phyloP scores from a whole-genome alignment of 2,797 vertebrate species.

The Carcharodon carcharias region DNA sequence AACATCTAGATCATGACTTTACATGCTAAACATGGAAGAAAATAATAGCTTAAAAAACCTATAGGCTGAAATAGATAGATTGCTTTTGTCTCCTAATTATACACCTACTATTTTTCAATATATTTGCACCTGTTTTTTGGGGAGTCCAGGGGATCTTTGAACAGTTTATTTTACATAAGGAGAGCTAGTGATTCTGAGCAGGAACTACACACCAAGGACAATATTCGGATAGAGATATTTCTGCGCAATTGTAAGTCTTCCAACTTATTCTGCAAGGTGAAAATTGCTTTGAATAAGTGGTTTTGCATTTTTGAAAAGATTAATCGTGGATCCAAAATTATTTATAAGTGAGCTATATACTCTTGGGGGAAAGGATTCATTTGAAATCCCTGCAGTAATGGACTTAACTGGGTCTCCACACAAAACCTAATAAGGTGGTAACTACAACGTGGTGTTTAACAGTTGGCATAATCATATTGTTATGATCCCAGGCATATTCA shows the following conservation, averaged over 20 bases:
- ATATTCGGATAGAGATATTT: not conserved
- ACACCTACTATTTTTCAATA: not conserved
- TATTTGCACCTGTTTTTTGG: not conserved
- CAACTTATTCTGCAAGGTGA: not conserved
- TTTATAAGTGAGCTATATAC: not conserved
- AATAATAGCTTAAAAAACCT: not conserved
- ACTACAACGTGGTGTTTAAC: not conserved
- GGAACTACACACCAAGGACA: not conserved
- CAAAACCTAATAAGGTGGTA: not conserved
- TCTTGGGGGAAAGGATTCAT: not conserved
- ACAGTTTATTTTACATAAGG: not conserved
- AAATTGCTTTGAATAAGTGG: not conserved
- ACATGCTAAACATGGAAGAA: not conserved
- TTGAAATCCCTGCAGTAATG: not conserved
- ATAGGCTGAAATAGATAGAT: not conserved
- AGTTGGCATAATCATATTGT: not conserved
- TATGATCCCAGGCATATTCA: no score
- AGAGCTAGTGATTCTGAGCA: not conserved
- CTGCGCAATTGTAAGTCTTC: not conserved
- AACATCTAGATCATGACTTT: not conserved
- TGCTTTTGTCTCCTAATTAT: not conserved
- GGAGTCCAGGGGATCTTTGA: not conserved
- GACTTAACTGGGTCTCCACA: not conserved
- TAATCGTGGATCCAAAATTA: not conserved
- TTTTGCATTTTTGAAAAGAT: not conserved